These are phyloP conservation scores for Eilema griseolum DNA, from an alignment of 2,888 invertebrate genomes.

Conservation along the genomic window DNA sequence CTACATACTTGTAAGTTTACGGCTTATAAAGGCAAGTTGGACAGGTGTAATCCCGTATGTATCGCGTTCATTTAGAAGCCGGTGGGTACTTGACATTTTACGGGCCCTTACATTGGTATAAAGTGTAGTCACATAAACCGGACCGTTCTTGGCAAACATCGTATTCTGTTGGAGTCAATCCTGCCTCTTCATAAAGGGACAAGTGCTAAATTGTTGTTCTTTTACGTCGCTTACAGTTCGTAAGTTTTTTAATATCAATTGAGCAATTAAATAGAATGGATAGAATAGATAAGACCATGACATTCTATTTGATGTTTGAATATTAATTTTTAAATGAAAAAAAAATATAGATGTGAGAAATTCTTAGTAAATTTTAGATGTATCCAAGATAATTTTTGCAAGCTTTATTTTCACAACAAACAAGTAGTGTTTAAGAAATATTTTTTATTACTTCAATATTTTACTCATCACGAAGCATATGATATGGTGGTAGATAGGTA, in stretches of 20 bases:
- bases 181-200: constrained; percentile 34
- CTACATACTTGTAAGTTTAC: constrained; percentile 37
- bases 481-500: background rate
- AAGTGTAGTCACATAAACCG: constrained; percentile 48
- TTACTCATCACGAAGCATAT: background rate
- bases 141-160: constrained; percentile 35
- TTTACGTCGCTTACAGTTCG: background rate
- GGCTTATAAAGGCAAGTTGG: constrained; percentile 40
- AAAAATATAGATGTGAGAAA: no score
- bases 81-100: constrained; percentile 50
- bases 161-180: constrained; percentile 41
- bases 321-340: no score
- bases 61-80: constrained; percentile 45
- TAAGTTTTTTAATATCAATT: background rate
- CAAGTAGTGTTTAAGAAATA: background rate
- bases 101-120: constrained; percentile 50
- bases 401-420: no score
- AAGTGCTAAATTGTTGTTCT: constrained; percentile 40
- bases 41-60: constrained; percentile 49
- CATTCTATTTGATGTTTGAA: no score
- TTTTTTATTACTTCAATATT: background rate
- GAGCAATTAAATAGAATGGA: no score
- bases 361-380: no score
- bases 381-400: no score
- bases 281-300: no score